phyloP scores from a whole-genome alignment of 2,113 vertebrate genomes.

The Nyctereutes procyonoides region DNA sequence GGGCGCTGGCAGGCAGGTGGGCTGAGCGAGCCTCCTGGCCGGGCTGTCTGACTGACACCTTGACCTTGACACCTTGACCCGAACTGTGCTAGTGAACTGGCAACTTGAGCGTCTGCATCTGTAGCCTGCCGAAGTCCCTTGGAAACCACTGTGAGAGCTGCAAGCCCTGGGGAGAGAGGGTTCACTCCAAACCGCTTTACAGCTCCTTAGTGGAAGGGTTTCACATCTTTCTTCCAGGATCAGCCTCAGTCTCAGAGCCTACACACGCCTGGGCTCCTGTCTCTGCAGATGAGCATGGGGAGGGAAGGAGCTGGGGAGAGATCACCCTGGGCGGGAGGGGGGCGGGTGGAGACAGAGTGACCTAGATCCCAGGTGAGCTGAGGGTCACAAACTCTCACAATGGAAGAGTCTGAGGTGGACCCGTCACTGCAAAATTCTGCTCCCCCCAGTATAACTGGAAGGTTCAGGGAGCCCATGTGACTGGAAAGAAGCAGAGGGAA shows the following conservation, averaged over 20 bases:
- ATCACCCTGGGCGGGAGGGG: neutral
- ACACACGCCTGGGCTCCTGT: neutral
- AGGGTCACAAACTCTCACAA: neutral
- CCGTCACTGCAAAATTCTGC: neutral
- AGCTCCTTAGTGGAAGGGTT: fast-evolving
- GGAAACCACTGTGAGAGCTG: neutral
- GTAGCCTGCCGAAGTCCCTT: fast-evolving
- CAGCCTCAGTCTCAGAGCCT: neutral
- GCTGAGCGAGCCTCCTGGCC: neutral
- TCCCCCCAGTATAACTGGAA: fast-evolving
- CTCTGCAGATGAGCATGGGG: neutral
- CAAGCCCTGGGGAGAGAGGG: neutral
- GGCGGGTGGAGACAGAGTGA: neutral
- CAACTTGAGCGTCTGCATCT: too few relatives aligned
- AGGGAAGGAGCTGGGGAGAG: neutral
- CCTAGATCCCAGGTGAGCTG: neutral
- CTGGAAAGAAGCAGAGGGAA: neutral
- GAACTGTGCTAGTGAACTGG: neutral
- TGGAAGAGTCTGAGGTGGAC: neutral
- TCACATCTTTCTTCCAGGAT: neutral
- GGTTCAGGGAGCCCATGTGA: neutral
- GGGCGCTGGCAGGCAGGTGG: neutral
- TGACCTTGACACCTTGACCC: neutral
- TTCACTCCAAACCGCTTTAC: neutral
- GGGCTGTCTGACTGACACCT: neutral